These are phyloP conservation scores for Caradrina clavipalpis DNA, from an alignment of 2,888 invertebrate genomes.

Conservation along the genomic window DNA sequence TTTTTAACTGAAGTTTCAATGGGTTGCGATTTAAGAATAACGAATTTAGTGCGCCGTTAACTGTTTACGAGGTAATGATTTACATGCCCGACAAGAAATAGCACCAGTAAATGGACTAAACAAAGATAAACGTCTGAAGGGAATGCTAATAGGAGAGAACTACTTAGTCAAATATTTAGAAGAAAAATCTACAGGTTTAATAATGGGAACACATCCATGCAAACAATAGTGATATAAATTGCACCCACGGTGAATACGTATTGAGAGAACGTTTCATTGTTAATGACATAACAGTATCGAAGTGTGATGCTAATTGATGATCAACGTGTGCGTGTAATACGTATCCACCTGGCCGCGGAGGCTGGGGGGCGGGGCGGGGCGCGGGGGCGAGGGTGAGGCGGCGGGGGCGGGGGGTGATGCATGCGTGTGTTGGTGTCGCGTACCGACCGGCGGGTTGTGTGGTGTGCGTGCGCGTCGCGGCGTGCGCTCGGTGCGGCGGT, in stretches of 20 bases:
- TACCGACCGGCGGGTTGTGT: constrained; percentile 89
- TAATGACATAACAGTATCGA: constrained; percentile 54
- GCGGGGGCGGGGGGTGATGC: constrained; percentile 67
- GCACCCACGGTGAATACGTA: constrained; percentile 66
- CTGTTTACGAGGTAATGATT: constrained; percentile 54
- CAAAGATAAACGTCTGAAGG: constrained; percentile 17
- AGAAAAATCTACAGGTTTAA: constrained; percentile 29
- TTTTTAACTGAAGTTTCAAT: constrained; percentile 37
- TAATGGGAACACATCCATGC: constrained; percentile 54
- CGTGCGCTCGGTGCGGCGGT: constrained; percentile 88
- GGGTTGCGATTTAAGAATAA: constrained; percentile 45
- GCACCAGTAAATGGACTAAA: constrained; percentile 27
- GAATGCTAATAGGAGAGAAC: constrained; percentile 15
- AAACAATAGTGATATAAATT: constrained; percentile 54
- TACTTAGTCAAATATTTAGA: constrained; percentile 29
- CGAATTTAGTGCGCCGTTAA: constrained; percentile 49
- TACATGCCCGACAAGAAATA: constrained; percentile 45
- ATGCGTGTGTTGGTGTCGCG: constrained; percentile 85
- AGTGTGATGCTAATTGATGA: constrained; percentile 65
- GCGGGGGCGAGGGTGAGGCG: constrained; percentile 39
- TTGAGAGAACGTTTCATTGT: constrained; percentile 55
- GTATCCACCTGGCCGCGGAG: constrained; percentile 78
- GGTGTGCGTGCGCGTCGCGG: constrained; percentile 82
- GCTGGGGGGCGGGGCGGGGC: constrained; percentile 32
- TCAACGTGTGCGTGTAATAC: constrained; percentile 74